Evolutionary conservation across 92 coral and sea anemone genomes (phyloP).

Genomic region (Heliopora coerulea): DNA sequence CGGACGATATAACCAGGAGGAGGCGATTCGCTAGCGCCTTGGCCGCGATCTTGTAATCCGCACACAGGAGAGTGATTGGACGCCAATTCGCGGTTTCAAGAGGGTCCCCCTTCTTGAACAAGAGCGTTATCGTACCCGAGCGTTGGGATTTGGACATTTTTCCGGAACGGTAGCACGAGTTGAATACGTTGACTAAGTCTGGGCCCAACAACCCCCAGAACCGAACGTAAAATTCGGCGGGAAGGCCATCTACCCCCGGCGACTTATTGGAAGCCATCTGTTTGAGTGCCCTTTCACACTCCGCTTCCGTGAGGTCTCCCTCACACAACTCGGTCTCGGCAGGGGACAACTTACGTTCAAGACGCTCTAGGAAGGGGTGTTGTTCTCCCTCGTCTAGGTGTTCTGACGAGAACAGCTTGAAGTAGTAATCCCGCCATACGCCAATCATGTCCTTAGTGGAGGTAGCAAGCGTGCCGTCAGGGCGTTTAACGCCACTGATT

Average conservation of each 20-base stretch:
- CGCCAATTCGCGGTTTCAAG: constrained; percentile 44
- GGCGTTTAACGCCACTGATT: constrained; percentile 1
- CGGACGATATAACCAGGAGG: constrained; percentile 23
- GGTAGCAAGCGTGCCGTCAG: not conserved
- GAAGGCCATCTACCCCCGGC: constrained; percentile 45
- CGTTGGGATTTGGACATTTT: constrained; percentile 20
- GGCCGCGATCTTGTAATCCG: constrained; percentile 46
- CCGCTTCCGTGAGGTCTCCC: constrained; percentile 31
- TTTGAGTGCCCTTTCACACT: constrained; percentile 25
- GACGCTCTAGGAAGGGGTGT: not conserved
- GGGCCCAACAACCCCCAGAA: constrained; percentile 32
- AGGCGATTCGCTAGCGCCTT: constrained; percentile 42
- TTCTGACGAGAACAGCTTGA: constrained; percentile 1
- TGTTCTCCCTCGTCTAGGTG: constrained; percentile 5
- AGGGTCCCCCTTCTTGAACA: constrained; percentile 29
- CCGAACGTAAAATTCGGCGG: constrained; percentile 39
- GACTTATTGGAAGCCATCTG: constrained; percentile 36
- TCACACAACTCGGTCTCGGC: constrained; percentile 31
- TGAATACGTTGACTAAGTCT: constrained; percentile 18
- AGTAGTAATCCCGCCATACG: constrained; percentile 20
- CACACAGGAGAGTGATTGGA: constrained; percentile 45
- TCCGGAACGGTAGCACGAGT: not conserved
- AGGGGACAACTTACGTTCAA: not conserved
- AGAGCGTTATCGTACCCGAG: constrained; percentile 35
- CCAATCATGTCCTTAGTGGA: not conserved